These are phyloP conservation scores for Anastatus disparis DNA, from an alignment of 1,140 invertebrate genomes.

Conservation along the genomic window DNA sequence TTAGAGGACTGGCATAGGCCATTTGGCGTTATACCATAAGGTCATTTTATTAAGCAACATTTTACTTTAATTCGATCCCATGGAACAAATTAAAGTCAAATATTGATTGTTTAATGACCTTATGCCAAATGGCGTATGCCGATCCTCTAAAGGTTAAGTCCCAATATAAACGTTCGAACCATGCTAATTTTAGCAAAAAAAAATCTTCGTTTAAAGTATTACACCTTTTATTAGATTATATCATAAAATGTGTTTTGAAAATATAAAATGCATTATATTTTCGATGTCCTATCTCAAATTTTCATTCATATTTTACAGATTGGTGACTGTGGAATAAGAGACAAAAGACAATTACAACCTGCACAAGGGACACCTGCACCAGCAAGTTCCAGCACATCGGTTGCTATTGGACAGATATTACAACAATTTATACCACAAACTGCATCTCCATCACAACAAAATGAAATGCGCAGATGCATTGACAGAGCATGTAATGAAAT, in stretches of 20 bases:
- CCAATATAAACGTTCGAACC: too few relatives aligned
- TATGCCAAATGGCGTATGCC: too few relatives aligned
- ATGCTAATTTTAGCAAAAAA: too few relatives aligned
- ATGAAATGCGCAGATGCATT: constrained; percentile 13
- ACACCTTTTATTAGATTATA: too few relatives aligned
- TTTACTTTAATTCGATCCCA: too few relatives aligned
- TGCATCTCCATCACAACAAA: not conserved
- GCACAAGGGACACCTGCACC: not conserved
- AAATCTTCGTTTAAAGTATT: too few relatives aligned
- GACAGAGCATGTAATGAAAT: constrained; percentile 1
- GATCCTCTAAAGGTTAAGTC: too few relatives aligned
- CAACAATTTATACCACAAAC: constrained; percentile 11
- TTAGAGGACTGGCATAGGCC: too few relatives aligned
- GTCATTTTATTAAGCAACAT: too few relatives aligned
- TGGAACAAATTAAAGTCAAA: too few relatives aligned
- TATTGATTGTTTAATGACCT: too few relatives aligned
- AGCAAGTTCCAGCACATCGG: not conserved
- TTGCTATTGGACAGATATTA: constrained; percentile 5
- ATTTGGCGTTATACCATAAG: too few relatives aligned
- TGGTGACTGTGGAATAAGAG: not conserved
- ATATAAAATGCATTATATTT: constrained; percentile 7
- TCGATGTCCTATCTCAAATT: constrained; percentile 1
- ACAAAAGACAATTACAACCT: not conserved
- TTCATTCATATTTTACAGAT: constrained; percentile 31
- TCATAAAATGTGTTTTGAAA: not conserved